Evolutionary conservation across 1,140 invertebrate genomes (phyloP), one percentile per base, ranked within the genome.

Genomic region (Tetranychus urticae): DNA sequence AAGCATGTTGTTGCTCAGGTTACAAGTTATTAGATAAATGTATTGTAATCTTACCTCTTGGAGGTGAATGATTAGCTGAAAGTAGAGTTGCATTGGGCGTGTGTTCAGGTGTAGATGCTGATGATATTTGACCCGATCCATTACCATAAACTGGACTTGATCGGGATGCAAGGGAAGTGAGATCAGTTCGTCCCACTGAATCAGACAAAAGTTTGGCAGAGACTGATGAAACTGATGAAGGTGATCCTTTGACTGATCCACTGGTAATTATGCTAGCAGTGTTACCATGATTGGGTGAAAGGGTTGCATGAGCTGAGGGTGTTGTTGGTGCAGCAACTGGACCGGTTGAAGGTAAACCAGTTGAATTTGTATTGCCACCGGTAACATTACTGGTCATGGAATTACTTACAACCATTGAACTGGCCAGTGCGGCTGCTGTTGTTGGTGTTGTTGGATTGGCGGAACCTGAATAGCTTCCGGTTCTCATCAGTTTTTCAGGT

Each of bases 401-500:
- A 5, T 14, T 36, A 37, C 14, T 36, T 13, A 14, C 7, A 13
- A 56, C 36, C 35, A 36, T 35, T 10, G 57, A 23, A 12, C 60
- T n/a, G 58, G 4, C 52, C 35, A 66, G 56, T n/a, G 57, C 59
- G 47, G 37, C 47, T 10, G 57, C 23, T 60, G 45, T 57, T 46
- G n/a, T 46, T 47, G 62, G 7, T 33, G 4, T 10, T 8, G 58
- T 59, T 48, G 62, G 63, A 10, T 56, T 84, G 23, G 23, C 23
- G 23, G 23, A 23, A 42, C 39, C 39, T 68, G 85, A 85, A 75
- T 89, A 90, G 71, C 86, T 87, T 69, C 87, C 86, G 61, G 87
- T 92, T 70, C 88, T 79, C 88, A 92, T 91, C 31, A 92, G 76
- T 71, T 93, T 90, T 73, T 96, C 90, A 7, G 90, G 88, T 2